Evolutionary conservation across 2,888 invertebrate species (phyloP).

Genomic region (Brenthis ino): DNA sequence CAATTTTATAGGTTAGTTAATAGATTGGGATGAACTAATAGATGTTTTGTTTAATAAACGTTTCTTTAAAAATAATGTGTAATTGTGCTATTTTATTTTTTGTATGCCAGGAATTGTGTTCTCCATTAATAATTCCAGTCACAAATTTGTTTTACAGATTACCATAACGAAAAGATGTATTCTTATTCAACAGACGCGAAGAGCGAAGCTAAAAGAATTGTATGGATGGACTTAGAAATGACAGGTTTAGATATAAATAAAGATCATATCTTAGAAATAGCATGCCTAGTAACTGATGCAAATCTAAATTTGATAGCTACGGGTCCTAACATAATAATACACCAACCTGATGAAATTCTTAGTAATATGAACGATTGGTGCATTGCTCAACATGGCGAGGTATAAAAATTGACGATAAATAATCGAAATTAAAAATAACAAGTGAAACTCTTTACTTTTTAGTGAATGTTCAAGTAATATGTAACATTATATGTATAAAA

Average conservation of each 20-base stretch:
- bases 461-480: too few relatives aligned
- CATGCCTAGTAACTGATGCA: conserved; percentile 93
- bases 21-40: too few relatives aligned
- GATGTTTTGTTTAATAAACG: too few relatives aligned
- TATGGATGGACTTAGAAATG: conserved; percentile 94
- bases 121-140: neutral
- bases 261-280: conserved; percentile 93
- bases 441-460: neutral
- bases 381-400: conserved; percentile 88
- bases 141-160: conserved; percentile 20
- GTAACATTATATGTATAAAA: too few relatives aligned
- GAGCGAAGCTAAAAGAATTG: conserved; percentile 71
- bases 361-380: conserved; percentile 94
- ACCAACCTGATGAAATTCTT: conserved; percentile 88
- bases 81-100: too few relatives aligned
- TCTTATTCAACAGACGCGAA: conserved; percentile 35
- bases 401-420: conserved; percentile 56
- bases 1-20: conserved; percentile 7
- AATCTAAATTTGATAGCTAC: conserved; percentile 88
- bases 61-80: too few relatives aligned
- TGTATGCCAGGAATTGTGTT: neutral
- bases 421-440: conserved; percentile 13
- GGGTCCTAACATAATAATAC: conserved; percentile 89
- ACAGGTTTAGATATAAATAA: conserved; percentile 91
- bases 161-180: conserved; percentile 31